Base-by-base conservation (phyloP, 2,113 vertebrate genomes). In the Zosterops lateralis region DNA sequence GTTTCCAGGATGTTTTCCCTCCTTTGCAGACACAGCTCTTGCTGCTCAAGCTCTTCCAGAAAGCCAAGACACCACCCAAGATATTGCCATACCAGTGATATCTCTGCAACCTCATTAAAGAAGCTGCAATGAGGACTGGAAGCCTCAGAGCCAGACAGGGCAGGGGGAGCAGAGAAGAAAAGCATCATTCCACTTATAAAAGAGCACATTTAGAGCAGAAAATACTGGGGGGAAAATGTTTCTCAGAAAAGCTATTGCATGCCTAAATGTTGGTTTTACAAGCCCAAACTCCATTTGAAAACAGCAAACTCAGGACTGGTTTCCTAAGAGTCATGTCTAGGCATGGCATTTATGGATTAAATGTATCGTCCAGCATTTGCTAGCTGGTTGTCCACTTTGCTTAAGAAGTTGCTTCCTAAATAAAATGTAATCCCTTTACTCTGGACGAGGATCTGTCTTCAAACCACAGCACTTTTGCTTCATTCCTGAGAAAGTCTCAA, bases 11-110 rank as follows among this genome's bases (percentile, higher is more conserved):
- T 70, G 38, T 67, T 78, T 91, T 82, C 32, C 40, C 29, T 74
- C 51, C 34, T 89, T 29, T 70, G 28, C 58, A 93, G 68, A 26
- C 17, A 50, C 34, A 80, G 17, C 36, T 28, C 17, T 88, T 54
- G 21, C 79, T 83, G 64, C 68, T 36, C 51, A 32, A 86, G 60
- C 51, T 70, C 64, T 66, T 84, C 64, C 71, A 82, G 76, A 80
- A 50, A 31, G 71, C 68, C 56, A 47, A 38, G 38, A 38, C 38
- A 53, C 22, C 68, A 62, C 65, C 32, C 64, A 73, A 65, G 19
- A 4, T 31, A 70, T 15, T 0, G 0, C 71, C 16, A 31, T 9
- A 16, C 32, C 1, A 0, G 32, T 0, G 1, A 13, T 57, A 58
- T 36, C 76, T 79, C 76, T 66, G 47, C 72, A 84, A 44, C 17